Evolutionary conservation across 64 coral and sea anemone species (phyloP).

Genomic region (Stichodactyla mertensii): DNA sequence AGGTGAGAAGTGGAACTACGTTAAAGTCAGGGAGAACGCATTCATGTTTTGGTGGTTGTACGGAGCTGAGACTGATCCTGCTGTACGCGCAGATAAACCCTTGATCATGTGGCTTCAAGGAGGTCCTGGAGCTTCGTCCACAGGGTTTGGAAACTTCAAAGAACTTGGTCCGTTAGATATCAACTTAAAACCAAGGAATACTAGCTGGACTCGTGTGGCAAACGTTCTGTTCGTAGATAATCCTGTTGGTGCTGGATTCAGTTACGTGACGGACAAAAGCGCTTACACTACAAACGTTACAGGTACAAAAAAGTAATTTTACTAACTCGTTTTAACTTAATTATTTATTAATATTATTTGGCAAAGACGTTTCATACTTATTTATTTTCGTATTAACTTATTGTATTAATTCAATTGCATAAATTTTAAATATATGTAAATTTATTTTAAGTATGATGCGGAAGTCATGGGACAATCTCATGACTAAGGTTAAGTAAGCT

Average conservation of each 20-base stretch:
- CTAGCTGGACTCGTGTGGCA: conserved; percentile 77
- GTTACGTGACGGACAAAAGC: conserved; percentile 77
- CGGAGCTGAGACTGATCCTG: conserved; percentile 43
- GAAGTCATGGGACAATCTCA: neutral
- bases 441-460: neutral
- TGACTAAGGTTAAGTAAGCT: neutral
- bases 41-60: conserved; percentile 98
- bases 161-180: conserved; percentile 86
- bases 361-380: no score
- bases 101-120: conserved; percentile 97
- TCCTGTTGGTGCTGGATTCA: conserved; percentile 80
- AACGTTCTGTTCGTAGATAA: conserved; percentile 96
- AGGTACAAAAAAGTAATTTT: conserved; percentile 11
- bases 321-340: neutral
- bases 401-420: no score
- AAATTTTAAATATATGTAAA: no score
- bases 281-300: conserved; percentile 89
- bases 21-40: conserved; percentile 76
- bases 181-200: conserved; percentile 65
- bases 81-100: conserved; percentile 45
- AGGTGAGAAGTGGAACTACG: conserved; percentile 85
- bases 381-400: no score
- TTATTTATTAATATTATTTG: no score
- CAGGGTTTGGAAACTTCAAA: conserved; percentile 93
- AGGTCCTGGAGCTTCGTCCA: conserved; percentile 83